Evolutionary conservation across 2,113 vertebrate species (phyloP), one percentile per base, ranked within the genome.

Genomic region (Aleadryas rufinucha): DNA sequence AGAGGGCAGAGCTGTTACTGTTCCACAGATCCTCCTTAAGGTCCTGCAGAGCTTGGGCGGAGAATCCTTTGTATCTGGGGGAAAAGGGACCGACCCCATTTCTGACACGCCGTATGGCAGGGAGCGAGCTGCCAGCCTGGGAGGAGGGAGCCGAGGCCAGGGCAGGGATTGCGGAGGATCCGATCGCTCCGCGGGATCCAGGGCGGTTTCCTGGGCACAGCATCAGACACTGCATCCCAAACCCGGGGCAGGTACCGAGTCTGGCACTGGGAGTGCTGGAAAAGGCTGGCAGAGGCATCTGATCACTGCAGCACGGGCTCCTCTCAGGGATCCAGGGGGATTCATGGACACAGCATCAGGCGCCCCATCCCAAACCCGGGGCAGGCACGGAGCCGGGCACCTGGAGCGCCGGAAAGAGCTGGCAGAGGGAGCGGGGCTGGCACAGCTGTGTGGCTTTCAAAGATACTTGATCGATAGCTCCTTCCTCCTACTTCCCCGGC

Each of bases 381-480:
- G 39, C 7, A 1, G 78, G 77, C 66, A 33, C 52, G 3, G 5
- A 50, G 61, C 52, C 61, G 0, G 3, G 45, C 84, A 49, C 65
- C 10, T 2, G 65, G 15, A 77, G 42, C 4, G 1, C 59, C 1
- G 6, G 84, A 86, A 56, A 83, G 61, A 81, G 47, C 75, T 83
- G 45, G 82, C 49, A 49, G 94, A 76, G 82, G 80, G 82, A 61
- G 90, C 37, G 12, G 87, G 72, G 92, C 78, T 70, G 42, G 97
- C 97, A 98, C 98, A 98, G 98, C 98, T 98, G 98, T 96, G 98
- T 97, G 97, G 97, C 97, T 98, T 97, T 97, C 95, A 96, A 97
- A 98, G 94, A 94, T 76, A 22, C 82, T 97, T 98, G 98, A 98
- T 98, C 95, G 98, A 98, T 98, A 97, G 98, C 93, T 96, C 71